A percentile compares a stretch with the other conserved stretches of the same genome.
Conservation (phyloP, 1,140 invertebrate species). For the Drosophila insularis region DNA sequence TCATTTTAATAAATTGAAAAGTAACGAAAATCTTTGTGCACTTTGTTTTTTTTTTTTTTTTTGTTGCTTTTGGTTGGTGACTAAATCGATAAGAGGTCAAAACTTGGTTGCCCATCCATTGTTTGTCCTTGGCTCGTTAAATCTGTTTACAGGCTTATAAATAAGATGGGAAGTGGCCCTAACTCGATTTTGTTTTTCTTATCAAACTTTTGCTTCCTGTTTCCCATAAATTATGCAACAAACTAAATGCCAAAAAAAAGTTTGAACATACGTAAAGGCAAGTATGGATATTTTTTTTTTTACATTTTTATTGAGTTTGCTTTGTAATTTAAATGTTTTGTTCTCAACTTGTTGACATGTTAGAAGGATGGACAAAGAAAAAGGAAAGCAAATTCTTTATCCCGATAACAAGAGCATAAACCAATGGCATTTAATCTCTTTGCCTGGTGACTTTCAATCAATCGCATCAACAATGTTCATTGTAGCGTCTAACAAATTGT, state of each 20-base stretch:
- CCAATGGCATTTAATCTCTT: slow-evolving; percentile 67
- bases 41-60: too few species aligned
- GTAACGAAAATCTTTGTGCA: slow-evolving; percentile 36
- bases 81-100: slow-evolving; percentile 40
- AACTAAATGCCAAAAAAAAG: slow-evolving; percentile 63
- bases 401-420: slow-evolving; percentile 55
- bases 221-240: slow-evolving; percentile 70
- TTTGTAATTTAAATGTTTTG: slow-evolving; percentile 80
- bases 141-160: slow-evolving; percentile 78
- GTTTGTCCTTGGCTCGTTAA: slow-evolving; percentile 69
- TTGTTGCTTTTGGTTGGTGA: not conserved
- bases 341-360: slow-evolving; percentile 67
- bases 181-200: slow-evolving; percentile 70
- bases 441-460: slow-evolving; percentile 73
- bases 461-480: slow-evolving; percentile 79
- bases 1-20: slow-evolving; percentile 81
- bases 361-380: not conserved
- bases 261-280: not conserved
- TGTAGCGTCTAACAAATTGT: slow-evolving; percentile 75
- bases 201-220: slow-evolving; percentile 62
- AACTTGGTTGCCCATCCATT: slow-evolving; percentile 22
- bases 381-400: slow-evolving; percentile 13
- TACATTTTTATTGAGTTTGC: slow-evolving; percentile 78
- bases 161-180: slow-evolving; percentile 47
- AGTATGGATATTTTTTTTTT: slow-evolving; percentile 37